Evolutionary conservation across 1,140 invertebrate species (phyloP), one percentile per base, ranked within the genome.

Genomic region (Epicauta chinensis): DNA sequence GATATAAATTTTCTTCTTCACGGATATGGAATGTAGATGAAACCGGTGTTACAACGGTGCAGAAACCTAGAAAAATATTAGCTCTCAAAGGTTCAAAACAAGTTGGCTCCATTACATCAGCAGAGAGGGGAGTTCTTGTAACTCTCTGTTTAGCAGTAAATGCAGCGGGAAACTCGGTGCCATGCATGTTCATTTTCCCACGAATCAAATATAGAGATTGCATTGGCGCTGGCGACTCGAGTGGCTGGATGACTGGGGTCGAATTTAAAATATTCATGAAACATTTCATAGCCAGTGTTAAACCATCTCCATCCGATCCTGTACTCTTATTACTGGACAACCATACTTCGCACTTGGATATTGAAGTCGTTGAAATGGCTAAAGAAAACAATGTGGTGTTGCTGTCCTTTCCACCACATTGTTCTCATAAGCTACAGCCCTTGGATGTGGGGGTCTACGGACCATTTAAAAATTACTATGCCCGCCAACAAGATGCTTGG

Each of bases 121-220:
- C 15, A 9, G 36, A 36, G 40, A 14, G 36, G 40, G 72, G 71
- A 13, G 53, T 38, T 9, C 45, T 72, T 13, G 71, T 73, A 3
- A 75, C 75, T 15, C 38, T 72, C 14, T 42, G 12, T 16, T 12
- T 55, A 31, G 56, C 62, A 31, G 60, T 73, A 7, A 68, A 56
- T 56, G 72, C 72, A 23, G 32, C 31, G 42, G 70, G 71, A 5
- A 65, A 64, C 30, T 41, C 35, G 12, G 50, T 75, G 6, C 71
- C 71, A 38, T 71, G 70, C n/a, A 56, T 68, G 23, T 59, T 75
- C 10, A 58, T 75, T 44, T 73, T 74, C 51, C 71, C 58, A 16
- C 16, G 56, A 30, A 51, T 42, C 32, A 44, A 49, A 36, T 55
- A 49, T 39, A 30, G 50, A 12, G 48, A 52, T 13, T 55, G 53